phyloP scores from a whole-genome alignment of 2,797 vertebrate genomes.

The Mus minutoides region DNA sequence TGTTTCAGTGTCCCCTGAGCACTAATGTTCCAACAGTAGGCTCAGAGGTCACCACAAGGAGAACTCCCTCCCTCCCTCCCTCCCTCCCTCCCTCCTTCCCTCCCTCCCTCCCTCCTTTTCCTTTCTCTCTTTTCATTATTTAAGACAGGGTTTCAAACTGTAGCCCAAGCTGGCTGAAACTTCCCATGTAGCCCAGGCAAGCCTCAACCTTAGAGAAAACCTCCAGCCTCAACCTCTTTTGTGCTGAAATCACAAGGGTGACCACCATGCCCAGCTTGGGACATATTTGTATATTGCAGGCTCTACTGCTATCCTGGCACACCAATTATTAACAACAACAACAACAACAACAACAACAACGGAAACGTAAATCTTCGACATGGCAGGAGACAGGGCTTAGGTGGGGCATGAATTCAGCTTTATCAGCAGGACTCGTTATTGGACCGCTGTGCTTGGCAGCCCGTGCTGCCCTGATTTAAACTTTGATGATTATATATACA shows the following conservation, averaged over 20 bases:
- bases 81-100: neutral
- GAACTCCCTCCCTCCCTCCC: accelerated
- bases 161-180: neutral
- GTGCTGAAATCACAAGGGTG: neutral
- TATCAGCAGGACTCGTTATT: neutral
- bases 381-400: neutral
- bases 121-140: neutral
- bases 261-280: neutral
- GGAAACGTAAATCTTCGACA: neutral
- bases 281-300: neutral
- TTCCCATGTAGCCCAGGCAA: neutral
- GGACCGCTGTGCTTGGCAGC: neutral
- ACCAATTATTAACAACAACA: neutral
- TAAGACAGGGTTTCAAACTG: neutral
- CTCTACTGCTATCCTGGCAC: neutral
- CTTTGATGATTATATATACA: neutral
- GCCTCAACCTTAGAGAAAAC: neutral
- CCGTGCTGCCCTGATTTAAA: conserved; percentile 7
- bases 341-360: no score
- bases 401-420: neutral
- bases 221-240: neutral
- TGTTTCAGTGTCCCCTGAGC: neutral
- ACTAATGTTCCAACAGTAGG: neutral
- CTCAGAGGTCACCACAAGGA: neutral
- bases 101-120: no score